Conservation (phyloP, 2,113 vertebrate genomes). For the Oophaga pumilio region DNA sequence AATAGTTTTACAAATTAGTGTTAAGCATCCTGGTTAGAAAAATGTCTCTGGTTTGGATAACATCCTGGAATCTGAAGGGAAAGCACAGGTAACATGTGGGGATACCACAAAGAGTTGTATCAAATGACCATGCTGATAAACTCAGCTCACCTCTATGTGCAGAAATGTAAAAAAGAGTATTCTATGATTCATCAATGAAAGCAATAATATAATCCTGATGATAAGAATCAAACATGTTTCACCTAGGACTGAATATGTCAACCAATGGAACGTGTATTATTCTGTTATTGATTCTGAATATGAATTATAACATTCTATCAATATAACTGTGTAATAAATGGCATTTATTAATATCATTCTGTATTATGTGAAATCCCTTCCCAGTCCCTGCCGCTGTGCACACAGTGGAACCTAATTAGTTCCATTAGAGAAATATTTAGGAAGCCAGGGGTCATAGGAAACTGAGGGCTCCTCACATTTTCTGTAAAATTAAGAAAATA, state of each 20-base stretch:
- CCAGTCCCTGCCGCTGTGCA: not conserved
- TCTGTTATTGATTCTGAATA: too few relatives aligned
- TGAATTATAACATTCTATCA: too few relatives aligned
- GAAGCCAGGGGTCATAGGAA: slow-evolving; percentile 36
- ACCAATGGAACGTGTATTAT: too few relatives aligned
- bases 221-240: too few relatives aligned
- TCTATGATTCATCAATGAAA: not conserved
- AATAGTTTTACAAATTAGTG: too few relatives aligned
- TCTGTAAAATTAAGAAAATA: slow-evolving; percentile 44
- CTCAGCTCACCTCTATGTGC: not conserved
- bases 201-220: too few relatives aligned
- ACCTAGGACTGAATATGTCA: too few relatives aligned
- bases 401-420: slow-evolving; percentile 14
- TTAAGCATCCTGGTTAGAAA: not conserved
- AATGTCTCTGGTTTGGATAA: not conserved
- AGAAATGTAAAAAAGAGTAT: not conserved
- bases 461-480: slow-evolving; percentile 9
- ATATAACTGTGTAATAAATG: too few relatives aligned
- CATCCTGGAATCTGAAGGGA: not conserved
- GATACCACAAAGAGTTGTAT: not conserved
- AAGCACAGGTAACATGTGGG: not conserved
- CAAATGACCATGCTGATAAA: not conserved
- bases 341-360: not conserved
- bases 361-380: not conserved
- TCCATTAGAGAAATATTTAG: slow-evolving; percentile 39